Evolutionary conservation across 1,140 invertebrate species (phyloP).

Genomic region (Drosophila simulans): DNA sequence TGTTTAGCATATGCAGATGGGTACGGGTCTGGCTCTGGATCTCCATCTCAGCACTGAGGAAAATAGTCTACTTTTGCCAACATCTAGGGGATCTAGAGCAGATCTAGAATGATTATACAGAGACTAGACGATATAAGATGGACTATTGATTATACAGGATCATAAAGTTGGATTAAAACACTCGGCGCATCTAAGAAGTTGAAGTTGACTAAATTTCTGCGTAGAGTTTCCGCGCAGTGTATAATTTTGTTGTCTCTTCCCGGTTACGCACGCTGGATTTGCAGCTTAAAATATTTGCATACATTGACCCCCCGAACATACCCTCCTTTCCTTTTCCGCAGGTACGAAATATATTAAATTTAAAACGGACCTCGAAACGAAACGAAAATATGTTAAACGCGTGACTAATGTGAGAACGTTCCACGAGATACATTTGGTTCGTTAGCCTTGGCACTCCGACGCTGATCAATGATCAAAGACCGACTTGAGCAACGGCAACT

Average conservation of each 20-base stretch:
- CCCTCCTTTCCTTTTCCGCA: constrained; percentile 6
- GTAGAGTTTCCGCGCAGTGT: not conserved
- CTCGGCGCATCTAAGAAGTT: too few species aligned
- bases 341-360: constrained; percentile 77
- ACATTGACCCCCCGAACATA: constrained; percentile 14
- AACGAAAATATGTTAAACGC: constrained; percentile 82
- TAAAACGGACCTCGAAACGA: constrained; percentile 69
- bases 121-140: too few species aligned
- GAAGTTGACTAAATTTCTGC: not conserved
- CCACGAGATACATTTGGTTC: constrained; percentile 73
- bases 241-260: constrained; percentile 30
- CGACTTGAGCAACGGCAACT: constrained; percentile 48
- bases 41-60: constrained; percentile 21
- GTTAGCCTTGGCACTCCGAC: constrained; percentile 52
- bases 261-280: constrained; percentile 75
- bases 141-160: too few species aligned
- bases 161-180: too few species aligned
- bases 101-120: not conserved
- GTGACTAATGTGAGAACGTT: constrained; percentile 83
- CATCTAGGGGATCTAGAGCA: not conserved
- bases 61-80: not conserved
- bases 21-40: constrained; percentile 15
- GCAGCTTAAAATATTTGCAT: constrained; percentile 76
- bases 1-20: constrained; percentile 79
- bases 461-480: constrained; percentile 72